phyloP scores from a whole-genome alignment of 2,888 invertebrate genomes.

The Itoplectis maculator region DNA sequence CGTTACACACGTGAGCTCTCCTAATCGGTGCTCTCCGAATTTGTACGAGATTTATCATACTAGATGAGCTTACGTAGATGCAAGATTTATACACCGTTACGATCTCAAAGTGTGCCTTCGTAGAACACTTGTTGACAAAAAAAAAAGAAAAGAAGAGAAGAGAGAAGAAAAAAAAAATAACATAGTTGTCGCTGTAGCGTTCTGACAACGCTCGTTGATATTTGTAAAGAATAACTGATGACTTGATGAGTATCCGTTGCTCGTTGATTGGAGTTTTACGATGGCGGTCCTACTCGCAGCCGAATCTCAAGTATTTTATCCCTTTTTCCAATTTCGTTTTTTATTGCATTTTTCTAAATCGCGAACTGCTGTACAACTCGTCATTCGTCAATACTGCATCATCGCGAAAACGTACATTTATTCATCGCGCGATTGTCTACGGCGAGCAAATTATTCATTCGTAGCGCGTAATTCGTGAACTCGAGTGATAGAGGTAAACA shows the following conservation, averaged over 20 bases:
- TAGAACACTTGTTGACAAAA: constrained; percentile 57
- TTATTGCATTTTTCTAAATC: constrained; percentile 9
- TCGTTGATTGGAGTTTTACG: constrained; percentile 20
- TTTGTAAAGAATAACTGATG: constrained; percentile 34
- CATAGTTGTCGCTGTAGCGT: constrained; percentile 53
- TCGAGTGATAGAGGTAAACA: neutral
- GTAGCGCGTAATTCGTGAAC: neutral
- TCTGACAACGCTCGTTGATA: constrained; percentile 58
- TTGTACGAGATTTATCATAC: constrained; percentile 41
- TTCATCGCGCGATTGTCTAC: constrained; percentile 18
- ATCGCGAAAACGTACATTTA: neutral
- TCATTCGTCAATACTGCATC: constrained; percentile 18
- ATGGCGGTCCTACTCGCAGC: constrained; percentile 13
- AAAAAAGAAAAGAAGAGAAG: neutral
- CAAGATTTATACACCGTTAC: constrained; percentile 64
- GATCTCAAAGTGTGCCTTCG: constrained; percentile 68
- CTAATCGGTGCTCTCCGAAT: constrained; percentile 21
- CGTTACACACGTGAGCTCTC: constrained; percentile 50
- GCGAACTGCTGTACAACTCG: neutral
- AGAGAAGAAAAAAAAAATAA: neutral
- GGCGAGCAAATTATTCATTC: constrained; percentile 15
- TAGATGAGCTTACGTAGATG: constrained; percentile 60
- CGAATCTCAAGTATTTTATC: constrained; percentile 21
- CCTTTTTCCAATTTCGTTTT: constrained; percentile 5
- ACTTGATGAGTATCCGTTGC: constrained; percentile 37